phyloP scores from a whole-genome alignment of 2,797 vertebrate genomes.

The Gadopsis marmoratus region DNA sequence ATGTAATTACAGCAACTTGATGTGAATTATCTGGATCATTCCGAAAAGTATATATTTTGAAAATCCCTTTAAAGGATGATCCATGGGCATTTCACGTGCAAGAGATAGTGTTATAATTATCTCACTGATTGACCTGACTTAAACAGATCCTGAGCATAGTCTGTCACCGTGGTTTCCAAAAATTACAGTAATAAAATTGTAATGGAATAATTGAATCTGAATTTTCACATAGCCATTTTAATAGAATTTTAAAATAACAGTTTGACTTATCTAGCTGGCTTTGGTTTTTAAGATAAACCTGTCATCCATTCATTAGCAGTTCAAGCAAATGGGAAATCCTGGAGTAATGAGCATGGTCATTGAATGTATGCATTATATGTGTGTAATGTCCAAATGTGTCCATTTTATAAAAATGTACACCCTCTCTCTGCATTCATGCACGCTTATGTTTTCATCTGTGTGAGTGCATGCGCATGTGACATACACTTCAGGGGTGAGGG shows the following conservation, averaged over 20 bases:
- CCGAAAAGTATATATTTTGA: not conserved
- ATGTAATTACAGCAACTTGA: not conserved
- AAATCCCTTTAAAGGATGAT: not conserved
- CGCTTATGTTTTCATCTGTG: slow-evolving; percentile 31
- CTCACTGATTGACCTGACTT: not conserved
- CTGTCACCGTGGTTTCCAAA: not conserved
- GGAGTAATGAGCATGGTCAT: slow-evolving; percentile 31
- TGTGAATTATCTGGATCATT: not conserved
- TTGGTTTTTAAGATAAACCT: slow-evolving; percentile 34
- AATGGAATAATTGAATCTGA: slow-evolving; percentile 5
- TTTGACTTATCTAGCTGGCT: slow-evolving; percentile 10
- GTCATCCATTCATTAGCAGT: slow-evolving; percentile 23
- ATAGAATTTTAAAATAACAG: slow-evolving; percentile 7
- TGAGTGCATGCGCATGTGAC: slow-evolving; percentile 40
- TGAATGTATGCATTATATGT: slow-evolving; percentile 14
- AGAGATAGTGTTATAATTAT: not conserved
- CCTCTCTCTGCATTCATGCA: slow-evolving; percentile 6
- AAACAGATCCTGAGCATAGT: not conserved
- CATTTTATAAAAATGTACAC: slow-evolving; percentile 29
- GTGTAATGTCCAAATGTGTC: slow-evolving; percentile 13
- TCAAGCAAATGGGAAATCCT: slow-evolving; percentile 15
- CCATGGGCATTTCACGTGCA: not conserved
- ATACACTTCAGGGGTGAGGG: slow-evolving; percentile 40
- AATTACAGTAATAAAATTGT: not conserved
- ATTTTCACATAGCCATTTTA: slow-evolving; percentile 7